phyloP scores from a whole-genome alignment of 2,113 vertebrate genomes.

The Ceyx melanurus region DNA sequence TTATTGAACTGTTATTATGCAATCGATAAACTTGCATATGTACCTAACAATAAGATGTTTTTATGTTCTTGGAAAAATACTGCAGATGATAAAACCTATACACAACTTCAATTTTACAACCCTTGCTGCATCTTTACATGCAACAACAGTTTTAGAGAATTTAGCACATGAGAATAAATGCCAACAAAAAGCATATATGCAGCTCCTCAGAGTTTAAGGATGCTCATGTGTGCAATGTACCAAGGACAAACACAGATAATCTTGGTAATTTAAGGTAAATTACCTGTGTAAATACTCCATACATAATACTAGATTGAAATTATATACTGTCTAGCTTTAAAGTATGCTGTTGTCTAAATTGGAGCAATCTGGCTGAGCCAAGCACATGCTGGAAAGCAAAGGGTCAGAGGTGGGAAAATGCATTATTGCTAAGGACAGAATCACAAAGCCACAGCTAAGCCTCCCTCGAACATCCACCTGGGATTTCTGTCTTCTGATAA shows the following conservation, averaged over 20 bases:
- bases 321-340: neutral
- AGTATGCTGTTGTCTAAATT: neutral
- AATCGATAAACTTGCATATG: neutral
- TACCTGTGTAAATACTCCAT: neutral
- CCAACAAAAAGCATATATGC: neutral
- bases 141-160: neutral
- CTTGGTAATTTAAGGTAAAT: neutral
- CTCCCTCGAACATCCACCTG: neutral
- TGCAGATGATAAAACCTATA: neutral
- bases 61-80: neutral
- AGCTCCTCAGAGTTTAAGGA: neutral
- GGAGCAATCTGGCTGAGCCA: neutral
- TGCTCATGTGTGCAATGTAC: rapidly evolving
- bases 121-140: neutral
- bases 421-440: neutral
- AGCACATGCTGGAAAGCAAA: neutral
- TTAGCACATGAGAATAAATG: neutral
- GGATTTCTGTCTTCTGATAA: neutral
- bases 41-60: neutral
- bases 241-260: neutral
- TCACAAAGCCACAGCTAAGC: neutral
- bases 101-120: neutral
- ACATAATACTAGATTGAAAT: neutral
- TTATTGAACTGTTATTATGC: neutral
- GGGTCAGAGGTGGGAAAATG: neutral